Percentiles rank a stretch among this genome's conserved stretches.
phyloP scores from a whole-genome alignment of 2,113 vertebrate species.

The Nothoprocta perdicaria region DNA sequence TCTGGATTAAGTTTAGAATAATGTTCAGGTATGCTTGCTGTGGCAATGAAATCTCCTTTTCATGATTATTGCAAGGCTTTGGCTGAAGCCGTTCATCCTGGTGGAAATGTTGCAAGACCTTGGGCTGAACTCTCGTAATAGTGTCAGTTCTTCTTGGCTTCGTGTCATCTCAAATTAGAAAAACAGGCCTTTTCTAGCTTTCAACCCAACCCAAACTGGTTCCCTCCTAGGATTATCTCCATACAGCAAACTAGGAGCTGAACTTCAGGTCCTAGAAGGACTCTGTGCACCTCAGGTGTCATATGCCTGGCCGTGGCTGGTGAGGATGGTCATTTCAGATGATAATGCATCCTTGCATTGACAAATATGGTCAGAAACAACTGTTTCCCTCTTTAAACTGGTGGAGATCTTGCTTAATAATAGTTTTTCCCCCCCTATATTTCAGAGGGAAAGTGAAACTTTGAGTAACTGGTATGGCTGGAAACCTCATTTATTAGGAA shows the following conservation, averaged over 20 bases:
- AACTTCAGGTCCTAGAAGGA: not conserved
- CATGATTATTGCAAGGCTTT: constrained; percentile 29
- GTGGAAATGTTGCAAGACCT: constrained; percentile 66
- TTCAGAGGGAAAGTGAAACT: not conserved
- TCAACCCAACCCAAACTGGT: not conserved
- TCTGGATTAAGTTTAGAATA: constrained; percentile 67
- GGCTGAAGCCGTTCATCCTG: constrained; percentile 31
- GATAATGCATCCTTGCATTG: not conserved
- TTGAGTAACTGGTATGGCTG: not conserved
- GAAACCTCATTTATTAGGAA: constrained; percentile 29
- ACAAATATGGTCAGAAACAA: not conserved
- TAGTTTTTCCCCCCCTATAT: not conserved
- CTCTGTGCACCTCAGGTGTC: not conserved
- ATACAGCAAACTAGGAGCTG: not conserved
- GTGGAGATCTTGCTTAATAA: not conserved
- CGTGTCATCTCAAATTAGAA: not conserved
- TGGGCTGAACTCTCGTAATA: constrained; percentile 46
- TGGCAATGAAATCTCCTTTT: constrained; percentile 58
- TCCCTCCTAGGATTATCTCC: not conserved
- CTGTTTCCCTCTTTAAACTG: not conserved
- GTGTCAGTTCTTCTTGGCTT: constrained; percentile 42
- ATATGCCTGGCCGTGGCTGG: not conserved
- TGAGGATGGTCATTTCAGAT: not conserved
- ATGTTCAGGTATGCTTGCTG: constrained; percentile 47
- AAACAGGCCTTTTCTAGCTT: constrained; percentile 32